Base-by-base conservation (phyloP, 1,140 invertebrate genomes). In the Euborellia annulipes region DNA sequence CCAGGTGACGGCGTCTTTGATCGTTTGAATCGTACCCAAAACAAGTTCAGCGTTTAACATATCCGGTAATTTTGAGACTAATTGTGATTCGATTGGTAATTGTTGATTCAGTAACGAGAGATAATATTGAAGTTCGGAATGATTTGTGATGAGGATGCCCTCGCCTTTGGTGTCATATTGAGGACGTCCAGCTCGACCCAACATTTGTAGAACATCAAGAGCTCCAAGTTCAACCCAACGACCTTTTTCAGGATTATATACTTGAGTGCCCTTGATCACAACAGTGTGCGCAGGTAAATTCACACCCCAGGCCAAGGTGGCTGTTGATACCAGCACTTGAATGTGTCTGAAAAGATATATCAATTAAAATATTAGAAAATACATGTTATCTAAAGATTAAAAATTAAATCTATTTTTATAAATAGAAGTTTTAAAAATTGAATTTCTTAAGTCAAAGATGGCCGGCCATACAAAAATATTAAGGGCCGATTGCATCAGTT, bases 81-180 rank as follows among this genome's bases (percentile, higher is more conserved):
- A 63, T 60, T 91, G 87, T 0, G 84, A 88, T 60, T 90, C 87
- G 37, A 89, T 86, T 0, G 85, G 85, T 39, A 94, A 65, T 62
- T 98, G 95, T 62, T 98, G 93, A 69, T 99, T 99, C 48, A 98
- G 70, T 17, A 99, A 69, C 0, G 93, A 98, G 9, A 99, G 69
- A 65, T 99, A 99, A 63, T 95, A 99, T 58, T 98, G 94, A 3
- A 99, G 70, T 66, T 99, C 95, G 53, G 87, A 92, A 63, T 99
- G 94, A 64, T 98, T 98, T 0, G 96, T 99, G 23, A 99, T 95
- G 13, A 99, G 73, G 53, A 99, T 98, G 58, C 95, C 96, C 68
- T 97, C 91, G 50, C 96, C 96, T 66, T 96, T 94, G 1, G 87
- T 93, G 56, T 99, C 95, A 65, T 98, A 98, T 64, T 98, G 95